Evolutionary conservation across 2,888 invertebrate genomes (phyloP).

Genomic region (Dorcus parallelipipedus): DNA sequence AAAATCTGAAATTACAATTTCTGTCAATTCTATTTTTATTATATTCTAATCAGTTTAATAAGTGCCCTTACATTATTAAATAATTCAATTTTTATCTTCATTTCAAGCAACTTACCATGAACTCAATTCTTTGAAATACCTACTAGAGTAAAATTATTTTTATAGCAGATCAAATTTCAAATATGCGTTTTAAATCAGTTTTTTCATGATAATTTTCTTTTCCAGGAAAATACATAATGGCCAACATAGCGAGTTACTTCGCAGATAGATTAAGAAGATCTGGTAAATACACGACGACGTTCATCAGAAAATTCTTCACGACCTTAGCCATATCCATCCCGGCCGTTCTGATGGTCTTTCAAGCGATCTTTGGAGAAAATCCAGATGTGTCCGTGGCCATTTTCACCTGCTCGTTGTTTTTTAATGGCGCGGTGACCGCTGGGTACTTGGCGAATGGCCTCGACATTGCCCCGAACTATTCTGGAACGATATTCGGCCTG

Average conservation of each 20-base stretch:
- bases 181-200: constrained; percentile 4
- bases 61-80: too few species aligned
- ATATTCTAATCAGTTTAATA: too few species aligned
- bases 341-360: constrained; percentile 69
- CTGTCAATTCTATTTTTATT: too few species aligned
- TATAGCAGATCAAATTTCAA: too few species aligned
- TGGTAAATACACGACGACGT: constrained; percentile 69
- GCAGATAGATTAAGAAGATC: constrained; percentile 69
- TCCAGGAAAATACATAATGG: constrained; percentile 71
- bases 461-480: constrained; percentile 86
- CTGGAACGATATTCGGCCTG: constrained; percentile 84
- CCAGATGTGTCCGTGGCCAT: constrained; percentile 71
- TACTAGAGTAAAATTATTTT: too few species aligned
- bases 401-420: constrained; percentile 75
- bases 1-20: too few species aligned
- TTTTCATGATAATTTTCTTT: constrained; percentile 18
- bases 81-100: too few species aligned
- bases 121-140: too few species aligned
- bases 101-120: too few species aligned
- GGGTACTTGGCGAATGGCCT: constrained; percentile 83
- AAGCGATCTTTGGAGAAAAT: constrained; percentile 69
- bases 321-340: constrained; percentile 62
- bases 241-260: constrained; percentile 67
- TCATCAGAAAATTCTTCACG: constrained; percentile 68
- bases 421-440: constrained; percentile 83